phyloP scores from a whole-genome alignment of 2,113 vertebrate species.

The Furnarius figulus region DNA sequence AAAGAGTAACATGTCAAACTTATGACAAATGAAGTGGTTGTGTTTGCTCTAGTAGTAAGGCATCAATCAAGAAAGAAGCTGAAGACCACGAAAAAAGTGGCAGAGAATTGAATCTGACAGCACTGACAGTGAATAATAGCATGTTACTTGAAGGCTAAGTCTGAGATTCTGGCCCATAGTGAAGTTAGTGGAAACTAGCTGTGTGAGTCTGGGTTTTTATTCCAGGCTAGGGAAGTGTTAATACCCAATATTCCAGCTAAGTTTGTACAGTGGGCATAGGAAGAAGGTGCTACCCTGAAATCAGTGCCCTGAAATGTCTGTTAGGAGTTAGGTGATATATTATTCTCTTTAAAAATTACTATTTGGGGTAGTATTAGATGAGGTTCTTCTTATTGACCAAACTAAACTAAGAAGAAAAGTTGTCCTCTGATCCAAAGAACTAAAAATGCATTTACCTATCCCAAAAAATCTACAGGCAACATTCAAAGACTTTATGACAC shows the following conservation, averaged over 20 bases:
- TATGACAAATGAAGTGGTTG: not conserved
- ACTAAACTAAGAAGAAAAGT: not conserved
- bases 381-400: not conserved
- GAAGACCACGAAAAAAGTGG: not conserved
- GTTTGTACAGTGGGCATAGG: fast-evolving
- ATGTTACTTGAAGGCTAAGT: not conserved
- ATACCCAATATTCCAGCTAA: not conserved
- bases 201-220: not conserved
- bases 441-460: not conserved
- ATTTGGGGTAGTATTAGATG: not conserved
- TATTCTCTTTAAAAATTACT: not conserved
- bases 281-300: not conserved
- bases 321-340: not conserved
- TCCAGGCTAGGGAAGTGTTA: not conserved
- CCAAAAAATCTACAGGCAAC: not conserved
- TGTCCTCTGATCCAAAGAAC: not conserved
- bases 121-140: not conserved
- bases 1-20: not conserved
- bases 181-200: not conserved
- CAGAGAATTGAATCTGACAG: not conserved
- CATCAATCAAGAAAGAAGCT: not conserved
- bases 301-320: not conserved
- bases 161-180: not conserved
- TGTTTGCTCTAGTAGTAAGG: not conserved
- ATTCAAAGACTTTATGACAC: not conserved